A percentile compares a stretch with the other conserved stretches of the same genome.
Evolutionary conservation across 2,888 invertebrate species (phyloP).

Genomic region (Apamea epomidion): DNA sequence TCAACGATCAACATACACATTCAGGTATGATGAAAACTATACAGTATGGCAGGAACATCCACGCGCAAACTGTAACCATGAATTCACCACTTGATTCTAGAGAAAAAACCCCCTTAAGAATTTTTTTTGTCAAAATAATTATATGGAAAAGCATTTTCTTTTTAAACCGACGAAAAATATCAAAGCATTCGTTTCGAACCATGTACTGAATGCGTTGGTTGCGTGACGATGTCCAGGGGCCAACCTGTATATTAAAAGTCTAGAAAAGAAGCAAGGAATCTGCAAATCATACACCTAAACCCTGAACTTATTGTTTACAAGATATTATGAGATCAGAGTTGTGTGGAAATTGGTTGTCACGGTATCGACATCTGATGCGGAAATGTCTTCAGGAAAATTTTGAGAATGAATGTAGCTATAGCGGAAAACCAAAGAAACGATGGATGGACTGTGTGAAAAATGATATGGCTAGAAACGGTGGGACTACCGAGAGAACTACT

Average conservation of each 20-base stretch:
- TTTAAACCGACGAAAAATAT: too few species aligned
- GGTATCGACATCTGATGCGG: background rate
- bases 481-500: background rate
- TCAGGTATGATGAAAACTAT: too few species aligned
- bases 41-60: too few species aligned
- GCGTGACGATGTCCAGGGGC: too few species aligned
- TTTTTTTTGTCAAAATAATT: too few species aligned
- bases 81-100: too few species aligned
- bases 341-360: background rate
- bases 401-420: background rate
- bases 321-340: background rate
- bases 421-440: background rate
- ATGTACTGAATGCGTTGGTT: too few species aligned
- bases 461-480: background rate
- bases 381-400: background rate
- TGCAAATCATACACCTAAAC: background rate
- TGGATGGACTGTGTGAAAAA: background rate
- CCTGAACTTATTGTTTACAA: background rate
- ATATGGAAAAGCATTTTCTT: too few species aligned
- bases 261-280: background rate
- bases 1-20: background rate
- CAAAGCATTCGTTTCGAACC: too few species aligned
- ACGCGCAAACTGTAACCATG: too few species aligned
- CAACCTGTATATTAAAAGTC: too few species aligned
- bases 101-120: too few species aligned